Evolutionary conservation across 2,888 invertebrate species (phyloP).

Genomic region (Cheiracanthium punctorium): DNA sequence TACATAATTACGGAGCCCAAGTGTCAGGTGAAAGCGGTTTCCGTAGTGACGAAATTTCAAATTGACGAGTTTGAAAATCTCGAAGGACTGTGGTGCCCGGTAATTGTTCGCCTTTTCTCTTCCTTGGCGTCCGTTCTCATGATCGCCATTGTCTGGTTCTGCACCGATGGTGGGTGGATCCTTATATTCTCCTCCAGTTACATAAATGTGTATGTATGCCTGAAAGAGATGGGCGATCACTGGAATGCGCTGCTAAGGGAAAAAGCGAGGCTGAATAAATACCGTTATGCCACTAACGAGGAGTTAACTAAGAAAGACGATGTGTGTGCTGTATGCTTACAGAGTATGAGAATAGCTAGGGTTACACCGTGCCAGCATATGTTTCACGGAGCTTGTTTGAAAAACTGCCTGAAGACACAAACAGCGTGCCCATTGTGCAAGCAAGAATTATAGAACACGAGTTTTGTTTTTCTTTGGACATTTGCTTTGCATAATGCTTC

Average conservation of each 20-base stretch:
- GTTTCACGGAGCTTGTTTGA: constrained; percentile 86
- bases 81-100: constrained; percentile 83
- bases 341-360: constrained; percentile 83
- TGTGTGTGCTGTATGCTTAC: constrained; percentile 87
- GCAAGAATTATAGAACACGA: constrained; percentile 59
- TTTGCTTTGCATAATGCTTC: neutral
- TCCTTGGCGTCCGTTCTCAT: constrained; percentile 68
- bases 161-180: constrained; percentile 68
- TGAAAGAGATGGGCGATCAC: constrained; percentile 66
- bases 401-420: constrained; percentile 83
- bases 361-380: constrained; percentile 87
- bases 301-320: constrained; percentile 84
- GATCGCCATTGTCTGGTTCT: constrained; percentile 70
- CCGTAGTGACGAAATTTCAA: constrained; percentile 80
- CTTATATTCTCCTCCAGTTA: constrained; percentile 67
- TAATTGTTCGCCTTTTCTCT: constrained; percentile 77
- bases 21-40: constrained; percentile 82
- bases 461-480: neutral
- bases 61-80: constrained; percentile 83
- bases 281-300: constrained; percentile 79
- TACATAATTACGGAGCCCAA: constrained; percentile 83
- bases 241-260: constrained; percentile 80
- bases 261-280: constrained; percentile 79
- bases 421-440: constrained; percentile 84
- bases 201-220: constrained; percentile 69